Base-by-base conservation (phyloP, 2,888 invertebrate genomes). In the Galeopsomyia nigrocyanea region DNA sequence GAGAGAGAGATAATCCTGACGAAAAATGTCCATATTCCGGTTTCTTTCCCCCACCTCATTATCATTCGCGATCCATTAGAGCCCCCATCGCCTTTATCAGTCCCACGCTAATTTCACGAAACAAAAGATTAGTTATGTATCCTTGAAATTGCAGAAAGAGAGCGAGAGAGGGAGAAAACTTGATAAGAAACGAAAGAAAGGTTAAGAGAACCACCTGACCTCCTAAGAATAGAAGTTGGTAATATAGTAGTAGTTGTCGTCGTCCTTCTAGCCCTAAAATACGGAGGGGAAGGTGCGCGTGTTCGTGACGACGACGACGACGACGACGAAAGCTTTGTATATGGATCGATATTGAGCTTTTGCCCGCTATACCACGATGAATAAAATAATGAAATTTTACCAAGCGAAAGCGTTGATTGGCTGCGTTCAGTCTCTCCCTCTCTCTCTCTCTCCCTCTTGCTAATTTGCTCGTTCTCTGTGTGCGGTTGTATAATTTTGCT, bases 221-320 rank as follows among this genome's bases (percentile, higher is more conserved):
- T 73, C 76, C 78, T 80, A 80, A 80, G 80, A 82, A 81, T 82
- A 82, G 77, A 19, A 60, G 26, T 31, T 7, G 31, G 31, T 31
- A 31, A 5, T 5, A 31, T 31, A 31, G 31, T 31, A 7, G 3
- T 31, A 31, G 31, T n/a, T n/a, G n/a, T n/a, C n/a, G 31, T 7
- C 7, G 31, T 31, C 31, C 31, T 31, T 31, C 31, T 31, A 31
- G 31, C 31, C 31, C 31, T 19, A 19, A 13, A 19, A 13, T 0
- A 19, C 2, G 55, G 22, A 13, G 21, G 22, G 16, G 55, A 14
- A 16, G 19, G 46, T 14, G 58, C 17, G 58, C 19, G 46, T 17
- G 39, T 17, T 13, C 39, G 46, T 46, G 46, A 46, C 58, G 39
- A 17, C 58, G 21, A 50, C 62, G 22, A 47, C 49, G 50, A 50